Evolutionary conservation across 2,888 invertebrate species (phyloP), one percentile per base, ranked within the genome.

Genomic region (Drosophila falleni): DNA sequence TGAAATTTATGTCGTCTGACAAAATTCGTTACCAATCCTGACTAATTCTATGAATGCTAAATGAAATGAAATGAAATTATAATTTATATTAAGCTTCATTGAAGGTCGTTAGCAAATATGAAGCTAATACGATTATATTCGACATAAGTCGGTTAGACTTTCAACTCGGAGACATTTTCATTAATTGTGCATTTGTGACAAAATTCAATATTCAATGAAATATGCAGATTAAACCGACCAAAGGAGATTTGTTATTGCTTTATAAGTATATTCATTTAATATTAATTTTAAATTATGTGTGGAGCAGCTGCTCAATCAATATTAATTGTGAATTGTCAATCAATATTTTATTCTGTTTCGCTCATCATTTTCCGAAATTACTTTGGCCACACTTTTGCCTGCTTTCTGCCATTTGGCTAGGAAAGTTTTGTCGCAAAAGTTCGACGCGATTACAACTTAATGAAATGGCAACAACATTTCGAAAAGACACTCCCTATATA

Each of bases 171-270:
- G 53, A 72, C 56, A 67, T 87, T 78, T 84, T 61, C 81, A 89
- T 89, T 89, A 84, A 89, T 89, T 77, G 64, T 70, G 63, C 79
- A 73, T 85, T 87, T 81, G 76, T 56, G 81, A 68, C 44, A 51
- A 41, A 71, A 61, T 53, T 69, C 63, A 63, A 73, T 63, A 76
- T 84, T 71, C 71, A 87, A 87, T 87, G 78, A 74, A 83, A 66
- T 73, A 39, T 72, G 69, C 58, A 64, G 70, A 63, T 84, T 81
- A 67, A 71, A 78, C 58, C 55, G 51, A 42, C 16, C 50, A 63
- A 58, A 75, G 51, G 65, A 66, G 62, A 85, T 74, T 74, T 47
- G 23, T 42, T 51, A 60, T 65, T 66, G 46, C 15, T 11, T 23
- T 53, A 33, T 31, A n/a, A 29, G 13, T 35, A 5, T 23, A 16